A percentile compares a stretch with the other conserved stretches of the same genome.
Evolutionary conservation across 2,797 vertebrate species (phyloP).

Genomic region (Percopsis omiscomaycus): DNA sequence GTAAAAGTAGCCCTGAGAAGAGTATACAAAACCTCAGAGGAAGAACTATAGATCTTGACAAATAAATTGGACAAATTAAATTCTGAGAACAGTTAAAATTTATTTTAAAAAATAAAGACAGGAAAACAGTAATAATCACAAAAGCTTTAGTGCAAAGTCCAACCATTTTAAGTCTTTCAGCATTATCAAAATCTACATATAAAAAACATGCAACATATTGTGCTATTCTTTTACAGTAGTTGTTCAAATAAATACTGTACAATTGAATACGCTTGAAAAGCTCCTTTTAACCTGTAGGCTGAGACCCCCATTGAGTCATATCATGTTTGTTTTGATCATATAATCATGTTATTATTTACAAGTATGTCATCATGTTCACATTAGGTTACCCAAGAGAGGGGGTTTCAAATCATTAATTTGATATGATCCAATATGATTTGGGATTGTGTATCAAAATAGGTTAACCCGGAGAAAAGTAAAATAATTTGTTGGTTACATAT

Average conservation of each 20-base stretch:
- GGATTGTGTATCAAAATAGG: neutral
- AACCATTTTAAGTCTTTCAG: neutral
- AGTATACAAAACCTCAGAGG: no score
- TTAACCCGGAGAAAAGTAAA: neutral
- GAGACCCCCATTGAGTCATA: neutral
- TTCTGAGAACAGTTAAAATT: neutral
- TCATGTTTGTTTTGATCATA: neutral
- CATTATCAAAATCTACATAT: neutral
- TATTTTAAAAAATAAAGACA: neutral
- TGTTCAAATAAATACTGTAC: slow-evolving; percentile 8
- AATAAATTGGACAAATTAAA: neutral
- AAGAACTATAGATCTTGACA: no score
- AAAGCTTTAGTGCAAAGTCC: slow-evolving; percentile 7
- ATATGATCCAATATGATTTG: neutral
- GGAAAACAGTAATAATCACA: neutral
- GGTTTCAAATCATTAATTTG: neutral
- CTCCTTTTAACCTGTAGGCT: neutral
- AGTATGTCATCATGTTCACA: neutral
- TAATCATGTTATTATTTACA: neutral
- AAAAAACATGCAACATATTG: neutral
- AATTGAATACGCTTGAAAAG: neutral
- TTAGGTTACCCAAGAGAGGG: neutral
- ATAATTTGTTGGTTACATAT: neutral
- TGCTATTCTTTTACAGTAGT: neutral
- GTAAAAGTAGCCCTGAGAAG: no score